Base-by-base conservation (phyloP, 2,797 vertebrate species). In the Sebastes jordani region DNA sequence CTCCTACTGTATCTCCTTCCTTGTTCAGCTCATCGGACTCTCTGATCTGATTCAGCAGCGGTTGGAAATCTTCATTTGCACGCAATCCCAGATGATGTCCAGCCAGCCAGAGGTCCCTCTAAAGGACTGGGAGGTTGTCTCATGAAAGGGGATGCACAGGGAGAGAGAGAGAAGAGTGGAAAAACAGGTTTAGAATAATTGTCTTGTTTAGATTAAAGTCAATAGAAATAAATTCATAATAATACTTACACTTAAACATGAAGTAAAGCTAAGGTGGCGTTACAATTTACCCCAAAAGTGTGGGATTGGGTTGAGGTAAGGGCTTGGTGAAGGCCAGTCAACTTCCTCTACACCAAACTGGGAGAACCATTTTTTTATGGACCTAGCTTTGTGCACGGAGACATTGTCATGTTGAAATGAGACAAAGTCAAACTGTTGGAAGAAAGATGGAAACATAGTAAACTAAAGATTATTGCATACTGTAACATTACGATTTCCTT, bases 41-140 rank as follows among this genome's bases (percentile, higher is more conserved):
- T 67, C 70, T 84, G 80, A 89, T 87, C 81, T 86, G 71, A 86
- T 86, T 60, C 63, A 86, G 67, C 82, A 49, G 25, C 75, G 23
- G 59, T 77, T 71, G 80, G 82, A 74, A 84, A 74, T 64, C 27
- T n/a, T 74, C 11, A 78, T 77, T 82, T 82, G 83, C 85, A 89
- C 75, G 62, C 81, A 77, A 82, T 56, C 52, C 32, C 3, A 79
- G 71, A 80, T 71, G 36, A 55, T 7, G 52, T 71, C 64, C 29
- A 36, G 55, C 16, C 0, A 72, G 36, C 38, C 71, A 61, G 38
- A 59, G 60, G 62, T 80, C 72, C 75, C 23, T 63, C 7, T 34
- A 20, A 46, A 60, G 23, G 38, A 65, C 46, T n/a, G 76, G 67
- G 30, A 66, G 38, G 32, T 46, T 42, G 9, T 42, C 10, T 25